phyloP scores from a whole-genome alignment of 1,140 invertebrate species.

The Venturia canescens region DNA sequence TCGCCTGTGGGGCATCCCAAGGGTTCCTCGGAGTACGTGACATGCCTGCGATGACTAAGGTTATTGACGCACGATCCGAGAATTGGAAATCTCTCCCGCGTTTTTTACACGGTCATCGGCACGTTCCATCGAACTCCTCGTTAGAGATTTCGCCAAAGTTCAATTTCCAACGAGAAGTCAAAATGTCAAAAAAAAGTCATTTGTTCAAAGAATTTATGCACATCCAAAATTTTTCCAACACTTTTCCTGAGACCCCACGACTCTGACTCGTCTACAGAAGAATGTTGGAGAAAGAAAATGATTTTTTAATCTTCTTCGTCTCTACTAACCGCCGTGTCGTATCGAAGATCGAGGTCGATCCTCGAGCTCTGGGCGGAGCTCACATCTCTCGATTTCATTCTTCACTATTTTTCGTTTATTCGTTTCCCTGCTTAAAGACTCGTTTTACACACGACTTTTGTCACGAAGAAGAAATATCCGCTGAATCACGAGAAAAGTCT shows the following conservation, averaged over 20 bases:
- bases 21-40: constrained; percentile 29
- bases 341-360: constrained; percentile 16
- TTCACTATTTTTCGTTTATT: neutral
- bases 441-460: too few relatives aligned
- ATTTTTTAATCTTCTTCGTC: neutral
- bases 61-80: constrained; percentile 10
- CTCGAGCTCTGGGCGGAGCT: neutral
- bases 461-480: too few relatives aligned
- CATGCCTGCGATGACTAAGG: constrained; percentile 31
- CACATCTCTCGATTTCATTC: constrained; percentile 12
- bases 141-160: too few relatives aligned
- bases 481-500: too few relatives aligned
- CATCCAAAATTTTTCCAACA: neutral
- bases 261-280: neutral
- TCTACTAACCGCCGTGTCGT: neutral
- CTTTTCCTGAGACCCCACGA: neutral
- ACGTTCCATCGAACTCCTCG: neutral
- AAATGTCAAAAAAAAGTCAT: too few relatives aligned
- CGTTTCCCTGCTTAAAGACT: too few relatives aligned
- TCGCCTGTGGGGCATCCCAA: neutral
- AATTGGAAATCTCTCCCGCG: neutral
- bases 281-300: constrained; percentile 25
- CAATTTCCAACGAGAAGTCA: too few relatives aligned
- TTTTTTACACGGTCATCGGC: neutral
- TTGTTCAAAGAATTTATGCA: too few relatives aligned